These are phyloP conservation scores for Carposina sasakii DNA, from an alignment of 1,140 invertebrate genomes.

Conservation along the genomic window DNA sequence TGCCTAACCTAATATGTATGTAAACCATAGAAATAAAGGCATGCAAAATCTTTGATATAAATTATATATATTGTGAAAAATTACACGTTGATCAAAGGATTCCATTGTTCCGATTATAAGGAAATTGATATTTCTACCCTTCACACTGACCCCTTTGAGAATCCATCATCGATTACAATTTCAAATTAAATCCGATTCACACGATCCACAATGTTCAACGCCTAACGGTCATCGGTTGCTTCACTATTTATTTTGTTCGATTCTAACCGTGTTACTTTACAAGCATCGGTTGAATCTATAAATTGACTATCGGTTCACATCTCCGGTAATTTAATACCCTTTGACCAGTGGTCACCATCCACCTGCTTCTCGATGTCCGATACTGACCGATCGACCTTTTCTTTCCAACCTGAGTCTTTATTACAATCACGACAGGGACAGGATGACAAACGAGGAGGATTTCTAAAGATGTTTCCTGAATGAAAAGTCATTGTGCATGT, in stretches of 20 bases:
- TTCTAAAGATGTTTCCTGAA: too few relatives aligned
- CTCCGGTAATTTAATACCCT: conserved; percentile 47
- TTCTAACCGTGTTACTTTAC: conserved; percentile 45
- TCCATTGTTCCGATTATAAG: too few relatives aligned
- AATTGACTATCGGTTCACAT: conserved; percentile 41
- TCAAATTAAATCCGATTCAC: conserved; percentile 54
- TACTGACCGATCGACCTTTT: conserved; percentile 17
- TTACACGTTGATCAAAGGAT: too few relatives aligned
- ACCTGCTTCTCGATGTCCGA: too few relatives aligned
- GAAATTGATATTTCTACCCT: too few relatives aligned
- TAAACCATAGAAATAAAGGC: too few relatives aligned
- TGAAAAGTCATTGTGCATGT: too few relatives aligned
- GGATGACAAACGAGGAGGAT: too few relatives aligned
- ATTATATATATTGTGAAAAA: too few relatives aligned
- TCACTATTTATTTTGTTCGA: conserved; percentile 15
- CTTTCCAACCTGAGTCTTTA: conserved; percentile 5
- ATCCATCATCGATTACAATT: conserved; percentile 46
- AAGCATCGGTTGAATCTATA: conserved; percentile 28
- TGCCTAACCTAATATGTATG: too few relatives aligned
- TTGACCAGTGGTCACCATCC: conserved; percentile 51
- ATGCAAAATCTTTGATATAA: too few relatives aligned
- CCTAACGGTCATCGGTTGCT: conserved; percentile 38
- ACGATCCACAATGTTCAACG: conserved; percentile 23
- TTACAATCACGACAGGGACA: conserved; percentile 15
- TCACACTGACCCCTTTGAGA: conserved; percentile 36